Evolutionary conservation across 2,888 invertebrate genomes (phyloP).

Genomic region (Pocota personata): DNA sequence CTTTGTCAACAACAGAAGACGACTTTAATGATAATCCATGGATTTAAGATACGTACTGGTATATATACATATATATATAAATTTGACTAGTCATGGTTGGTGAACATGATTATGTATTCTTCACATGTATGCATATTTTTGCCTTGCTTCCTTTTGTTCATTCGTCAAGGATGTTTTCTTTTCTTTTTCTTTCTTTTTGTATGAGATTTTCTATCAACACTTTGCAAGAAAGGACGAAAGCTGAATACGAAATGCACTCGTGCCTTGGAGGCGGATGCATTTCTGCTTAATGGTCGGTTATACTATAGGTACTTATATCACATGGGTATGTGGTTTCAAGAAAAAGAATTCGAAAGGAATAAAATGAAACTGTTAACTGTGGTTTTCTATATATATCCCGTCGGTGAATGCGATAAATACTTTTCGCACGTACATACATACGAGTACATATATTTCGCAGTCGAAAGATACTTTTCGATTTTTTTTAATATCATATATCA

Average conservation of each 20-base stretch:
- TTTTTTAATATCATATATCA: conserved; percentile 31
- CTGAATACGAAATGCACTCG: conserved; percentile 64
- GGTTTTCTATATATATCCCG: conserved; percentile 11
- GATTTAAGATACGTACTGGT: neutral
- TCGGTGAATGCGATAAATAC: neutral
- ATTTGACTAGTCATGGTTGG: conserved; percentile 22
- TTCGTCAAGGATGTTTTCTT: conserved; percentile 47
- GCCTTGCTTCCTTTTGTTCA: conserved; percentile 27
- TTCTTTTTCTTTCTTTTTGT: neutral
- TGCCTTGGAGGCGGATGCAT: conserved; percentile 34
- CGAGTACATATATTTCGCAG: neutral
- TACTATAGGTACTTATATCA: neutral
- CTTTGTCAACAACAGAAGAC: conserved; percentile 40
- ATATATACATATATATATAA: conserved; percentile 19
- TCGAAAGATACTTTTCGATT: conserved; percentile 8
- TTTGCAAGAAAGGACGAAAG: conserved; percentile 61
- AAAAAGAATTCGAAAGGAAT: neutral
- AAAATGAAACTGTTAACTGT: conserved; percentile 24
- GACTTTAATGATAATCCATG: conserved; percentile 43
- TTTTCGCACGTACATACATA: conserved; percentile 7
- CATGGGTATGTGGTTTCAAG: conserved; percentile 15
- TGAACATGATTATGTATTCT: conserved; percentile 43
- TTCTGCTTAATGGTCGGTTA: neutral
- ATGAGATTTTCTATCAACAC: conserved; percentile 60
- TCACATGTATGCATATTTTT: conserved; percentile 45